Base-by-base conservation (phyloP, 2,113 vertebrate genomes). In the Excalfactoria chinensis region DNA sequence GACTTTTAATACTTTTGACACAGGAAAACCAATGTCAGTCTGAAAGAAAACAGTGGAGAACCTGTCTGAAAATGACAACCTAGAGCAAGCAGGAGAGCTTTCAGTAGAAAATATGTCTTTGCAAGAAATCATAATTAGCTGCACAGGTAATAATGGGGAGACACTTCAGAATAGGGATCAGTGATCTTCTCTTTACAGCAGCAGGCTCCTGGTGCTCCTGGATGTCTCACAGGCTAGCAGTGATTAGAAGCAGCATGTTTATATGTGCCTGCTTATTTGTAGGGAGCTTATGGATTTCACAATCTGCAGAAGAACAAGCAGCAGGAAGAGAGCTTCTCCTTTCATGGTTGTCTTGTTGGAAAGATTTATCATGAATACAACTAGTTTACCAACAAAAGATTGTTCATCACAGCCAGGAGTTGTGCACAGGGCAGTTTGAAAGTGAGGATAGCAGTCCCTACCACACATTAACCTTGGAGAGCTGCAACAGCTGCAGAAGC, bases 181-280 rank as follows among this genome's bases (percentile, higher is more conserved):
- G 0, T 32, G 19, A 28, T 37, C 19, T 53, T 70, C 21, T 41
- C n/a, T 37, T 69, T 67, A 16, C 74, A 86, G 73, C 64, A 37
- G 14, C 37, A 3, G 7, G n/a, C 16, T 72, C 48, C 1, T 32
- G 37, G 19, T 81, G 63, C 35, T 51, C 19, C 23, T 76, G 28
- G 16, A 60, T 76, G 37, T 66, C 35, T 26, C 67, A 78, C 43
- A 16, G 25, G 66, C 81, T 75, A 48, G 59, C 70, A 75, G 53
- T 41, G 26, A 4, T 66, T 66, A 49, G 41, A 71, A 74, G 19
- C 58, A 82, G 11, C 1, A 0, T 76, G 37, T 87, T 91, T 94
- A 30, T 77, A n/a, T 48, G 28, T 18, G 58, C 44, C 81, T 89
- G 41, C 89, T 92, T 90, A 66, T 93, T 92, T 91, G 82, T 71